Conservation (phyloP, 2,888 invertebrate species). For the Lepeophtheirus nordmannii region DNA sequence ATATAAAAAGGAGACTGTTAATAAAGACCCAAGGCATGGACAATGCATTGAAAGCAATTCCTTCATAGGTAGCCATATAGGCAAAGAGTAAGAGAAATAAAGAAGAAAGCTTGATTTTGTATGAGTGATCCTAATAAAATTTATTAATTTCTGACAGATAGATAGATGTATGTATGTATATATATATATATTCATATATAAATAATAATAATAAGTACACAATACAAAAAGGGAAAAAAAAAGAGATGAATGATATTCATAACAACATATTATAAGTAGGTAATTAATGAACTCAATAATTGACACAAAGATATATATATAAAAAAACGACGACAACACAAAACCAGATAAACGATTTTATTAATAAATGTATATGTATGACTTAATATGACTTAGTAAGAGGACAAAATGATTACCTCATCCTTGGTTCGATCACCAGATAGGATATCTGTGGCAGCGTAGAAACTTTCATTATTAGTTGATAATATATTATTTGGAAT, state of each 20-base stretch:
- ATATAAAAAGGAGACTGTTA: too few relatives aligned
- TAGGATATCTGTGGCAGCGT: constrained; percentile 19
- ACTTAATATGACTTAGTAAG: not conserved
- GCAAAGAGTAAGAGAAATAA: not conserved
- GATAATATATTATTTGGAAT: too few relatives aligned
- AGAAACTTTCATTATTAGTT: constrained; percentile 11
- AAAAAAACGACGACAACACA: not conserved
- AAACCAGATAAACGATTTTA: not conserved
- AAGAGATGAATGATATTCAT: too few relatives aligned
- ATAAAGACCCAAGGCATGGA: too few relatives aligned
- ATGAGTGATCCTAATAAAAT: not conserved
- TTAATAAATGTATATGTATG: not conserved
- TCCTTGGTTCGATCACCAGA: not conserved
- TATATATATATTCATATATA: not conserved
- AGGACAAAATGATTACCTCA: not conserved
- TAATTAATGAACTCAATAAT: not conserved
- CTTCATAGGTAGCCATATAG: too few relatives aligned
- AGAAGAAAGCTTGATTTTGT: not conserved
- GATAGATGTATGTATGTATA: not conserved
- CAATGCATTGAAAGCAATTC: too few relatives aligned
- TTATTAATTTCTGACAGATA: not conserved
- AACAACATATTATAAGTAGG: not conserved
- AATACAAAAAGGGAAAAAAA: not conserved
- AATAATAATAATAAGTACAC: not conserved
- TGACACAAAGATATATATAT: not conserved